Evolutionary conservation across 2,113 vertebrate species (phyloP), one percentile per base, ranked within the genome.

Genomic region (Chroicocephalus ridibundus): DNA sequence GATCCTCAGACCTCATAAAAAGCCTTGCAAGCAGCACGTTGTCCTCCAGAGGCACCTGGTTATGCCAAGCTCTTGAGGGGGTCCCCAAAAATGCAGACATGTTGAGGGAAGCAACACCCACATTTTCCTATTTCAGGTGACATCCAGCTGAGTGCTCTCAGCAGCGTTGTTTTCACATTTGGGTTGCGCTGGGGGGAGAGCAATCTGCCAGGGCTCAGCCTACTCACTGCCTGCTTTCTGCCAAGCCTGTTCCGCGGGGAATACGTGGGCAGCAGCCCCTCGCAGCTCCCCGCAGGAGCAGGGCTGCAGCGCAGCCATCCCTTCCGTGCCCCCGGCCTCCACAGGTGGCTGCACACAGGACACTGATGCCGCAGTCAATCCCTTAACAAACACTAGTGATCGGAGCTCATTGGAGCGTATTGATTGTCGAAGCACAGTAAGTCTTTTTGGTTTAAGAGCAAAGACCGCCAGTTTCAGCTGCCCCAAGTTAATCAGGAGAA

Each of bases 171-270:
- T 94, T 86, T 88, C 42, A 29, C 58, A 80, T 85, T n/a, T 88
- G 86, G 40, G 61, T 51, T 87, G 78, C 62, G 83, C 77, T 87
- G 96, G 88, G 91, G 88, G 86, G 94, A 94, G 81, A 92, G 62
- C 81, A 65, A 94, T 82, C 88, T 95, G 93, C 77, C 93, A 94
- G 66, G 83, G 74, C 66, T 94, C 95, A 91, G 93, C 96, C 94
- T 58, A 85, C 91, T 91, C 92, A 4, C 88, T 91, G 88, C 94
- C 65, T 81, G n/a, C 86, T 76, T 68, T 64, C 94, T 95, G 94
- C 95, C 91, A 82, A 94, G 91, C 8, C 19, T 57, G 20, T 65
- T 93, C 91, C 81, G 13, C 2, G 1, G 64, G 81, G 96, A 95
- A 29, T n/a, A 80, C 0, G 78, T 91, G 88, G 95, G 95, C 74